These are phyloP conservation scores for Agrilus biguttatus DNA, from an alignment of 2,888 invertebrate genomes.

Conservation along the genomic window DNA sequence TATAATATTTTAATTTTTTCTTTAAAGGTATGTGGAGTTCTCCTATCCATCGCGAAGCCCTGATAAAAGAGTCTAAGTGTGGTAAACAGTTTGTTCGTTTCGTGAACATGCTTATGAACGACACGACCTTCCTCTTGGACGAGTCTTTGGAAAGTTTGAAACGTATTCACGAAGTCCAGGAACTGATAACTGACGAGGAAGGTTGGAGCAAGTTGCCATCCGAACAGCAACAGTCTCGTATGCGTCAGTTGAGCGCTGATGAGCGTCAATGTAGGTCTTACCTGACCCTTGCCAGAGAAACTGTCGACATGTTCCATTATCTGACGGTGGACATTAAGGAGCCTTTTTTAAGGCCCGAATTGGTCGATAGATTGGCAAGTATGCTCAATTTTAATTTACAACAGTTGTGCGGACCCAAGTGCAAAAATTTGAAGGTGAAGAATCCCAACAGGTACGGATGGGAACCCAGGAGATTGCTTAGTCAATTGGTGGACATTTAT, in stretches of 20 bases:
- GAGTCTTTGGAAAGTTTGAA: slow-evolving; percentile 89
- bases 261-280: slow-evolving; percentile 83
- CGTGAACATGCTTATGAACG: slow-evolving; percentile 96
- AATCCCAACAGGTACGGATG: slow-evolving; percentile 93
- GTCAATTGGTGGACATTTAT: slow-evolving; percentile 92
- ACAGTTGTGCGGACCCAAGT: slow-evolving; percentile 92
- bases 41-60: slow-evolving; percentile 69
- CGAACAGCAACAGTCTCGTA: slow-evolving; percentile 59
- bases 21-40: slow-evolving; percentile 73
- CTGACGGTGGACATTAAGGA: slow-evolving; percentile 88
- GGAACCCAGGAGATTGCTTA: slow-evolving; percentile 85
- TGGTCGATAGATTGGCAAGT: slow-evolving; percentile 86
- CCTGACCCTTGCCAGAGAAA: slow-evolving; percentile 83
- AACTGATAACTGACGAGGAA: slow-evolving; percentile 54
- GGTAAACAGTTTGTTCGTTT: slow-evolving; percentile 93
- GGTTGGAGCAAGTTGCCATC: slow-evolving; percentile 52
- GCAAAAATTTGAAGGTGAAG: slow-evolving; percentile 83
- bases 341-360: slow-evolving; percentile 85
- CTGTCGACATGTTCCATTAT: slow-evolving; percentile 97
- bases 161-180: slow-evolving; percentile 78
- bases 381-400: slow-evolving; percentile 98
- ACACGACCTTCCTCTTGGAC: slow-evolving; percentile 91
- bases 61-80: slow-evolving; percentile 80
- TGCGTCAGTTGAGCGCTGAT: slow-evolving; percentile 68
- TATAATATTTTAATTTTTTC: slow-evolving; percentile 66